phyloP scores from a whole-genome alignment of 2,797 vertebrate genomes.

The Aplochiton taeniatus region DNA sequence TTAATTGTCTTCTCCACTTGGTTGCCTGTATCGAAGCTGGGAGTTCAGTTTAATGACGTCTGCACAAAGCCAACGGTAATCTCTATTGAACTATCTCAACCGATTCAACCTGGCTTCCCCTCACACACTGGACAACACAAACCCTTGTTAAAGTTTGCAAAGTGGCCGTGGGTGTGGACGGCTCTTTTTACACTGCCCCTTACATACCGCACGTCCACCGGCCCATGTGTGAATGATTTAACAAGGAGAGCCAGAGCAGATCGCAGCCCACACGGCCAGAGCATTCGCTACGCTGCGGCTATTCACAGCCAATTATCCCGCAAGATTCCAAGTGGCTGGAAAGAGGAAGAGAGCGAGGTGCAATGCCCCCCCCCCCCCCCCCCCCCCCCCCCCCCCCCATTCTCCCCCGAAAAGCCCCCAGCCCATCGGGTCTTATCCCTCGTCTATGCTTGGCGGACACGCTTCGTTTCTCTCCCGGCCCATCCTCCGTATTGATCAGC shows the following conservation, averaged over 20 bases:
- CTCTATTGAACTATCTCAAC: not conserved
- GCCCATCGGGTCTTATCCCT: constrained; percentile 19
- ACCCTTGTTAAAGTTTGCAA: not conserved
- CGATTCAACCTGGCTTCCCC: not conserved
- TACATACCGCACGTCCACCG: not conserved
- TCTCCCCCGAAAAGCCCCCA: constrained; percentile 17
- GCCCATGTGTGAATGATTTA: constrained; percentile 34
- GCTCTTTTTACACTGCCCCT: not conserved
- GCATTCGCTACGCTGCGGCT: constrained; percentile 24
- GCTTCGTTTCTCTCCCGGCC: constrained; percentile 54
- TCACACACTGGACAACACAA: too few relatives aligned
- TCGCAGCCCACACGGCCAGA: constrained; percentile 36
- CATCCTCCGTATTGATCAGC: constrained; percentile 58
- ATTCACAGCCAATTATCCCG: constrained; percentile 67
- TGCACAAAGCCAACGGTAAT: not conserved
- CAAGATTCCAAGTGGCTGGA: constrained; percentile 29
- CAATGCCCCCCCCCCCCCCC: constrained; percentile 1
- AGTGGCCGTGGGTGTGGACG: not conserved
- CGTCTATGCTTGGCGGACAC: constrained; percentile 37
- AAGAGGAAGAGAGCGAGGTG: constrained; percentile 29
- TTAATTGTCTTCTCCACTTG: constrained; percentile 5
- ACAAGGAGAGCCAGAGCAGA: constrained; percentile 32
- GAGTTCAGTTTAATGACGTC: constrained; percentile 6
- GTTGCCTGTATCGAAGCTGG: not conserved
- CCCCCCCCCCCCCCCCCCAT: too few relatives aligned